These are phyloP conservation scores for human DNA, from an alignment of 2,113 vertebrate genomes.

Conservation along the genomic window GRCh38 chr13:50328001-50328500, in stretches of 20 bases:
- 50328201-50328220: not conserved
- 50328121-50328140: slow-evolving; percentile 62
- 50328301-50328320: not conserved
- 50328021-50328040: slow-evolving; percentile 69
- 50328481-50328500: not conserved
- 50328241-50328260: not conserved
- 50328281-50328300: not conserved
- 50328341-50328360: slow-evolving; percentile 1
- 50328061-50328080: slow-evolving; percentile 66
- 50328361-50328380: not conserved
- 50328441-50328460: not conserved
- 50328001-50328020: slow-evolving; percentile 72
- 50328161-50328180: not conserved
- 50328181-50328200: not conserved
- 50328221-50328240: not conserved
- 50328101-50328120: slow-evolving; percentile 69
- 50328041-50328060: slow-evolving; percentile 69
- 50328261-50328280: not conserved
- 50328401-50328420: not conserved
- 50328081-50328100: slow-evolving; percentile 72
- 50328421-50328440: not conserved
- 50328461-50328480: not conserved
- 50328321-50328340: not conserved
- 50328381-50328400: not conserved
- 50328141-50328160: not conserved